phyloP scores from a whole-genome alignment of 1,140 invertebrate species.

The Aphelenchoides fujianensis region DNA sequence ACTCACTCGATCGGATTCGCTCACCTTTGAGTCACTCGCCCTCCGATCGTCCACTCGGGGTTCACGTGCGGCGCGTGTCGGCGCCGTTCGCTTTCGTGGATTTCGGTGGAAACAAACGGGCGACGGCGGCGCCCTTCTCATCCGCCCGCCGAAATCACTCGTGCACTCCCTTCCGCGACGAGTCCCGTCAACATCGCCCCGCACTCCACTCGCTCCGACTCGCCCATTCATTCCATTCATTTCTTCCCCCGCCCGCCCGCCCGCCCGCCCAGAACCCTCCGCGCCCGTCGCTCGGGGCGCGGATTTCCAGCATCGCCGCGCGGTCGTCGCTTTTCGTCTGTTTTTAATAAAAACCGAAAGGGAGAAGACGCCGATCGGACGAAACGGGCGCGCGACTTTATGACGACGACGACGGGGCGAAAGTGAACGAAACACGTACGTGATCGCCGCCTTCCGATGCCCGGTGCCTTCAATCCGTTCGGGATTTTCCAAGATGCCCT shows the following conservation, averaged over 20 bases:
- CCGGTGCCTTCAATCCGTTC: slow-evolving; percentile 35
- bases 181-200: not conserved
- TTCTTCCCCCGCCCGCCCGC: not conserved
- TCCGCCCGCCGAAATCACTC: no score
- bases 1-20: no score
- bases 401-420: not conserved
- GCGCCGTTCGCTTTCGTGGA: no score
- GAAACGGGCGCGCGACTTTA: not conserved
- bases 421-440: slow-evolving; percentile 4
- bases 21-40: no score
- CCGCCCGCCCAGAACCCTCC: not conserved
- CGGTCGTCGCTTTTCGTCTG: not conserved
- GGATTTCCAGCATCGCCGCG: not conserved
- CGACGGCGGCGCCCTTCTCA: no score
- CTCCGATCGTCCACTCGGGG: no score
- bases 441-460: not conserved
- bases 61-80: no score
- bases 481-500: slow-evolving; percentile 50
- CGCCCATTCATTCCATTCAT: slow-evolving; percentile 5
- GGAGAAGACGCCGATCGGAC: not conserved
- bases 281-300: not conserved
- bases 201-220: not conserved
- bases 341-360: not conserved
- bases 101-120: no score
- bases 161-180: not conserved